Conservation (phyloP, 2,888 invertebrate species). For the Antheraea yamamai region DNA sequence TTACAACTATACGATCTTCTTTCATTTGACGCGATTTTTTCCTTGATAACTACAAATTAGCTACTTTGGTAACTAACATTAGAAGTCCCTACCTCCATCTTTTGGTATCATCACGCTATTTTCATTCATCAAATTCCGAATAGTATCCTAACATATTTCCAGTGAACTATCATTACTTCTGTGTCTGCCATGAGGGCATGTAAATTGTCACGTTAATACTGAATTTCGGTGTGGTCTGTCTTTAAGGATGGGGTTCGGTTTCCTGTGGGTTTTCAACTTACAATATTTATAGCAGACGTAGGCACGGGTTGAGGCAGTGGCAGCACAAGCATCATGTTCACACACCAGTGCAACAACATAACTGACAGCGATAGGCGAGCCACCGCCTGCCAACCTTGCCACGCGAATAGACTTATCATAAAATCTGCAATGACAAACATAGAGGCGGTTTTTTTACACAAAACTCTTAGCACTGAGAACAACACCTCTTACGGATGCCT, state of each 20-base stretch:
- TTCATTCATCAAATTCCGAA: too few relatives aligned
- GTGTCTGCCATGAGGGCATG: too few relatives aligned
- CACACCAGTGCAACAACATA: conserved; percentile 20
- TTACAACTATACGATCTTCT: too few relatives aligned
- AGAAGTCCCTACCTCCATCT: too few relatives aligned
- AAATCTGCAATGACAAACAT: conserved; percentile 4
- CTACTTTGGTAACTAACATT: too few relatives aligned
- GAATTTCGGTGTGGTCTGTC: background rate
- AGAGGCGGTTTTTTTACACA: background rate
- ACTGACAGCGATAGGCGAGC: conserved; percentile 18
- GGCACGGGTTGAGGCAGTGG: conserved; percentile 12
- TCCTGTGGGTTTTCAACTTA: background rate
- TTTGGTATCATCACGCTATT: too few relatives aligned
- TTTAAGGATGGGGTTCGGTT: background rate
- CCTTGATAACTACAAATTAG: too few relatives aligned
- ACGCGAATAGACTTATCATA: conserved; percentile 11
- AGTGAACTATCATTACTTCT: too few relatives aligned
- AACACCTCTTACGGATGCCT: background rate
- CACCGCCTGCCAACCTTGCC: conserved; percentile 18
- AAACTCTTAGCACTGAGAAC: too few relatives aligned
- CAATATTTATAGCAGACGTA: background rate
- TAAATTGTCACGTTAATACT: too few relatives aligned
- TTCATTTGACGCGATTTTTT: too few relatives aligned
- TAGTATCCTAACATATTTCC: too few relatives aligned
- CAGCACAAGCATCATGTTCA: conserved; percentile 5